phyloP scores from a whole-genome alignment of 1,140 invertebrate genomes.

The Drosophila kanapiae region DNA sequence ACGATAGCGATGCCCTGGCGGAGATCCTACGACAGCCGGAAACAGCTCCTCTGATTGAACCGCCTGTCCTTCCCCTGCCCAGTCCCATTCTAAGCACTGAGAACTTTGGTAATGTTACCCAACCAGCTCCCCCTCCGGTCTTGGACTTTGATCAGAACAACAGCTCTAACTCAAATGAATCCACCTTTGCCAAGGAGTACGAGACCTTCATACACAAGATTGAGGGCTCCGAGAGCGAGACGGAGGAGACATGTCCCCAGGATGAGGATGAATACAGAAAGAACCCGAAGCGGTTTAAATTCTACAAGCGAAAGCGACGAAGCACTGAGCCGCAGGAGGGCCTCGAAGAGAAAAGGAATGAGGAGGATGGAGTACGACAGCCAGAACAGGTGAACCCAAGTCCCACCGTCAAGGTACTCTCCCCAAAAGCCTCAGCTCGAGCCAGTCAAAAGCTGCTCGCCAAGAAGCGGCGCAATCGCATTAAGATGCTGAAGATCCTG shows the following conservation, averaged over 20 bases:
- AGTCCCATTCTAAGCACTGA: conserved; percentile 30
- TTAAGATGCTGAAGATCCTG: conserved; percentile 69
- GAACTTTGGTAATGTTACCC: background rate
- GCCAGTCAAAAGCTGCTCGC: conserved; percentile 48
- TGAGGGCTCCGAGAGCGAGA: conserved; percentile 53
- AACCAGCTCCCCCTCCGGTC: background rate
- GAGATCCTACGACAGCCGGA: conserved; percentile 55
- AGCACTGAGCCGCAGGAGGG: conserved; percentile 36
- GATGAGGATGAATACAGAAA: conserved; percentile 32
- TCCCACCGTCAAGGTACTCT: background rate
- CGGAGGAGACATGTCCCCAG: conserved; percentile 14
- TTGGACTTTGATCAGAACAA: conserved; percentile 65
- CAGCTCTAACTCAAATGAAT: conserved; percentile 73
- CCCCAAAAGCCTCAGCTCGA: conserved; percentile 34
- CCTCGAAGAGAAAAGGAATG: background rate
- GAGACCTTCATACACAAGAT: conserved; percentile 79
- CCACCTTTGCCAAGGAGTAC: conserved; percentile 78
- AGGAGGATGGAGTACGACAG: background rate
- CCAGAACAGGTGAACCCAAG: background rate
- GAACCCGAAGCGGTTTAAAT: conserved; percentile 66
- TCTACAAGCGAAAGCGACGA: conserved; percentile 74
- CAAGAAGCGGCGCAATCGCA: conserved; percentile 66
- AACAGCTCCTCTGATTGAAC: background rate
- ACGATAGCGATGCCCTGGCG: conserved; percentile 49
- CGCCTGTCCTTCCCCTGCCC: conserved; percentile 9